Conservation (phyloP, 2,888 invertebrate species). For the Drosophila trichaetosa region DNA sequence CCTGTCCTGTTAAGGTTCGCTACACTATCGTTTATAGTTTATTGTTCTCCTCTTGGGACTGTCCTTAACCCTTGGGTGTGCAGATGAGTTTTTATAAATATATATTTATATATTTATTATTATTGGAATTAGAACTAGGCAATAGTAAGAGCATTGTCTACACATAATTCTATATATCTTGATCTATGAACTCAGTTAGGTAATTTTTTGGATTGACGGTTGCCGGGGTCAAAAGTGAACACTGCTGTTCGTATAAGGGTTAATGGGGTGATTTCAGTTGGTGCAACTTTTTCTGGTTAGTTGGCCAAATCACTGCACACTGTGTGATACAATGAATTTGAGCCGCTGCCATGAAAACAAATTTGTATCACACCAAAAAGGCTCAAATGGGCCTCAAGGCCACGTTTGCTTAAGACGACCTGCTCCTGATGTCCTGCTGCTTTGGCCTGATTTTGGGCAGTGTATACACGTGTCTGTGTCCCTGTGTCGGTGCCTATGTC, state of each 20-base stretch:
- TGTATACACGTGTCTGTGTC: slow-evolving; percentile 7
- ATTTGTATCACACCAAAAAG: slow-evolving; percentile 57
- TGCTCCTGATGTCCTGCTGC: slow-evolving; percentile 21
- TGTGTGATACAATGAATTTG: slow-evolving; percentile 55
- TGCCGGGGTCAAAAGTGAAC: slow-evolving; percentile 1
- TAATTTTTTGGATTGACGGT: background rate
- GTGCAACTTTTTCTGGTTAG: slow-evolving; percentile 46
- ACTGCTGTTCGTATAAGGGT: slow-evolving; percentile 22
- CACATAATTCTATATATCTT: background rate
- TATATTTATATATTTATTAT: background rate
- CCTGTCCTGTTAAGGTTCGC: slow-evolving; percentile 56
- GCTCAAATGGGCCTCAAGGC: slow-evolving; percentile 51
- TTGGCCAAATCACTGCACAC: slow-evolving; percentile 72
- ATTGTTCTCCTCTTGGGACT: slow-evolving; percentile 38
- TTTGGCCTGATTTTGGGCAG: slow-evolving; percentile 9
- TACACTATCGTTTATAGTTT: slow-evolving; percentile 46
- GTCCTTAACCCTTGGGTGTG: slow-evolving; percentile 40
- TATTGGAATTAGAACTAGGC: background rate
- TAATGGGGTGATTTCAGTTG: slow-evolving; percentile 18
- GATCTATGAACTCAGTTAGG: background rate
- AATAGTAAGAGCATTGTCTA: background rate
- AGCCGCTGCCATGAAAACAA: slow-evolving; percentile 52
- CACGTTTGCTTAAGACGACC: slow-evolving; percentile 23
- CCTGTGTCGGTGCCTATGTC: background rate
- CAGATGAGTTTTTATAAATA: background rate